phyloP scores from a whole-genome alignment of 1,140 invertebrate genomes.

The Drosophila aff. region DNA sequence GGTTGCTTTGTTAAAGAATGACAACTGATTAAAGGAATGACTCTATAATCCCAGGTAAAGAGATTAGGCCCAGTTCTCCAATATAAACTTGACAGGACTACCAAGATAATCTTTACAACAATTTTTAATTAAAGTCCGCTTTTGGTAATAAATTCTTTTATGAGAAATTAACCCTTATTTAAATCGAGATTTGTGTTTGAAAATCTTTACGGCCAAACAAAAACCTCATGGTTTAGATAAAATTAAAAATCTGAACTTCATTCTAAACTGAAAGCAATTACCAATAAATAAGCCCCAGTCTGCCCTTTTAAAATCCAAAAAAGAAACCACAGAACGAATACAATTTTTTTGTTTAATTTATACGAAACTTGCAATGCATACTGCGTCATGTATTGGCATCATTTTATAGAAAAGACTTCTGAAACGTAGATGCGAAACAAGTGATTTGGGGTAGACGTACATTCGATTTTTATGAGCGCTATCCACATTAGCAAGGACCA shows the following conservation, averaged over 20 bases:
- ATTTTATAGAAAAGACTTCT: conserved; percentile 14
- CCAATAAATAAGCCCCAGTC: not conserved
- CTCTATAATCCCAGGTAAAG: not conserved
- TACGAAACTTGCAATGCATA: conserved; percentile 29
- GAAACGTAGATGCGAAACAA: conserved; percentile 5
- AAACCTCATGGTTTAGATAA: no score
- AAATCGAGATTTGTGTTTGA: no score
- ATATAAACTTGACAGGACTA: not conserved
- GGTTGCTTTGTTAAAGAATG: conserved; percentile 22
- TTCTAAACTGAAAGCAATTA: not conserved
- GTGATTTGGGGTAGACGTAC: not conserved
- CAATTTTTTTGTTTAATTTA: conserved; percentile 24
- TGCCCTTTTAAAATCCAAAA: not conserved
- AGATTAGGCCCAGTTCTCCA: not conserved
- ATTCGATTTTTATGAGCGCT: not conserved
- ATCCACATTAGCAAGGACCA: conserved; percentile 27
- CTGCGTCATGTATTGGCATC: not conserved
- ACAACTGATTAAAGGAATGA: conserved; percentile 37
- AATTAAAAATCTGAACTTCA: not conserved
- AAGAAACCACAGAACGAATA: not conserved
- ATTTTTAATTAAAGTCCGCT: no score
- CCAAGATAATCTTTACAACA: not conserved
- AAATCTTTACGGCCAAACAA: no score
- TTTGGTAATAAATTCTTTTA: not conserved
- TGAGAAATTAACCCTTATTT: no score